A percentile compares a stretch with the other conserved stretches of the same genome.
phyloP scores from a whole-genome alignment of 2,888 invertebrate genomes.

The Cheiracanthium punctorium region DNA sequence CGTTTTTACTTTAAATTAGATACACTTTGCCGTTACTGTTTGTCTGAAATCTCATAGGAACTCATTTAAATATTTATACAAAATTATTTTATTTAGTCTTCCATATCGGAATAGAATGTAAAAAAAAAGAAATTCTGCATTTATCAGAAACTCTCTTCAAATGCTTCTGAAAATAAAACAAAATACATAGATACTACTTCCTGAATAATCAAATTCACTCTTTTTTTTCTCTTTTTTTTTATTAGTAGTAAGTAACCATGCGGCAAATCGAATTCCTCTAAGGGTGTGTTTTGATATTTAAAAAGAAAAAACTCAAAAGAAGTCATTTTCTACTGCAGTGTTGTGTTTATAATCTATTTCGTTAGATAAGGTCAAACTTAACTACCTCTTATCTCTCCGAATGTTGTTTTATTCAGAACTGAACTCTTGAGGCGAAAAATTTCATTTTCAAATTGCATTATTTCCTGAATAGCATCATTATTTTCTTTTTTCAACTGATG shows the following conservation, averaged over 20 bases:
- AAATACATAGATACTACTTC: background rate
- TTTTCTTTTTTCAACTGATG: background rate
- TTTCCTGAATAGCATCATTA: background rate
- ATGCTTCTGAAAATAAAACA: background rate
- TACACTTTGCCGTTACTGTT: too few relatives aligned
- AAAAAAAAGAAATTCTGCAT: too few relatives aligned
- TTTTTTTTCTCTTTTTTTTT: too few relatives aligned
- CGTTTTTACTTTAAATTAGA: too few relatives aligned
- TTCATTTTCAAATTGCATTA: background rate
- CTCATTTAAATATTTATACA: background rate
- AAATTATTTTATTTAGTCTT: background rate
- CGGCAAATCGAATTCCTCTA: slow-evolving; percentile 8
- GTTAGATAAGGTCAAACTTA: background rate
- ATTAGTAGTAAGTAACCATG: slow-evolving; percentile 5
- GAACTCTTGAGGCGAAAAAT: background rate
- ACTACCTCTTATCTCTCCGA: background rate
- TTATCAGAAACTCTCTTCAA: background rate
- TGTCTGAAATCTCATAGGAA: background rate
- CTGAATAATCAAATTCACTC: background rate
- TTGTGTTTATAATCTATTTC: background rate
- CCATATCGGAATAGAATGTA: background rate
- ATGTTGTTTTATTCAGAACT: background rate
- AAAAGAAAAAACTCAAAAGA: background rate
- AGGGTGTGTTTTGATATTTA: background rate
- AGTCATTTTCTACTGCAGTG: background rate